Conservation (phyloP, 2,888 invertebrate genomes). For the Molorchus minor region DNA sequence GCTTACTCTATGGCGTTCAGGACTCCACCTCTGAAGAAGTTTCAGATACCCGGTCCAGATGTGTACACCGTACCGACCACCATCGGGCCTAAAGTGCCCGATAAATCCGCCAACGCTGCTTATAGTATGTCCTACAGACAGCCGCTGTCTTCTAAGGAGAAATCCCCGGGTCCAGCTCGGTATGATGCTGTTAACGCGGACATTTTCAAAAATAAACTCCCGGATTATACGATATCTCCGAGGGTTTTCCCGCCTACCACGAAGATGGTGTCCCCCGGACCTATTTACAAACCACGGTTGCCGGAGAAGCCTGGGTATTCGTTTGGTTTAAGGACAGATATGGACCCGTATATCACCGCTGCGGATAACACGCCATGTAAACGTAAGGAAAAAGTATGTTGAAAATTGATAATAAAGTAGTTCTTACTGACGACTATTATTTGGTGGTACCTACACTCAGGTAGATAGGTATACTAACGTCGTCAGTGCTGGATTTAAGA, state of each 20-base stretch:
- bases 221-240: slow-evolving; percentile 55
- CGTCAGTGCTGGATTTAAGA: no score
- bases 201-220: slow-evolving; percentile 52
- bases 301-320: slow-evolving; percentile 63
- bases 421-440: no score
- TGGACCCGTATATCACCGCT: slow-evolving; percentile 67
- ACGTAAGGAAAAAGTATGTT: not conserved
- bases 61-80: slow-evolving; percentile 67
- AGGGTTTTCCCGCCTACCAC: slow-evolving; percentile 39
- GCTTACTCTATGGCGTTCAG: slow-evolving; percentile 68
- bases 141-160: not conserved
- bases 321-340: slow-evolving; percentile 70
- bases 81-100: slow-evolving; percentile 66
- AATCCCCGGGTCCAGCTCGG: slow-evolving; percentile 63
- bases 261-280: slow-evolving; percentile 43
- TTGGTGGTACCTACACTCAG: no score
- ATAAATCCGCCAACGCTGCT: slow-evolving; percentile 64
- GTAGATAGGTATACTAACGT: no score
- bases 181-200: slow-evolving; percentile 53
- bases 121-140: slow-evolving; percentile 62
- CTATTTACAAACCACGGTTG: slow-evolving; percentile 54
- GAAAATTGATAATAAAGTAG: not conserved
- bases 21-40: slow-evolving; percentile 38
- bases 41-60: slow-evolving; percentile 69
- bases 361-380: slow-evolving; percentile 60